Base-by-base conservation (phyloP, 37 sponge, comb jelly and placozoan genomes). In the Eunapius fragilis region DNA sequence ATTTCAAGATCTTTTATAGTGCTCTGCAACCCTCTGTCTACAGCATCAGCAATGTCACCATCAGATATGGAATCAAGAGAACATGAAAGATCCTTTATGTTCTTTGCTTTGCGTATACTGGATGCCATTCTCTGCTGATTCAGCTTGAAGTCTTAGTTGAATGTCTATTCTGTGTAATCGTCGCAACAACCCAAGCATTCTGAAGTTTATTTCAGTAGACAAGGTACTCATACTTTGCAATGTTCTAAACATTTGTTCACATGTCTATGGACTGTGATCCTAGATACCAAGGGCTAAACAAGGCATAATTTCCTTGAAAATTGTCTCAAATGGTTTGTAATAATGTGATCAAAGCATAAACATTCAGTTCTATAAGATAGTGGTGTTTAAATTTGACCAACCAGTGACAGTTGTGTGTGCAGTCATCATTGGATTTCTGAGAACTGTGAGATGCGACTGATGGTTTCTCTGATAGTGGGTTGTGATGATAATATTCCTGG, bases 251-350 rank as follows among this genome's bases (percentile, higher is more conserved):
- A 77, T 75, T 38, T 80, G 68, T 72, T 88, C 92, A 84, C 92
- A 92, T 0, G n/a, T n/a, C n/a, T n/a, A n/a, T n/a, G n/a, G 85
- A 74, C 67, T 92, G 87, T 13, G 92, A 92, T 0, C 88, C 92
- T 26, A 92, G 58, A 77, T 77, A 4, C 92, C 92, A 88, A 31
- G 92, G 88, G 2, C 81, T 49, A 76, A 86, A 89, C n/a, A 14
- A 76, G 3, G 81, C 72, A 45, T 23, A n/a, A 67, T 80, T 45
- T 45, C 47, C 47, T 45, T 4, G 25, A 48, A 68, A 9, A 33
- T 67, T 28, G 50, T 78, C 71, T 24, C 70, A 31, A 48, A 87
- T 3, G 12, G 79, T 83, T 25, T 31, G 32, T 2, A 87, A 19
- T n/a, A 83, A 68, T 41, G 32, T 79, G 26, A 87, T 74, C 28